Base-by-base conservation (phyloP, 1,140 invertebrate species). In the Oncopeltus fasciatus region DNA sequence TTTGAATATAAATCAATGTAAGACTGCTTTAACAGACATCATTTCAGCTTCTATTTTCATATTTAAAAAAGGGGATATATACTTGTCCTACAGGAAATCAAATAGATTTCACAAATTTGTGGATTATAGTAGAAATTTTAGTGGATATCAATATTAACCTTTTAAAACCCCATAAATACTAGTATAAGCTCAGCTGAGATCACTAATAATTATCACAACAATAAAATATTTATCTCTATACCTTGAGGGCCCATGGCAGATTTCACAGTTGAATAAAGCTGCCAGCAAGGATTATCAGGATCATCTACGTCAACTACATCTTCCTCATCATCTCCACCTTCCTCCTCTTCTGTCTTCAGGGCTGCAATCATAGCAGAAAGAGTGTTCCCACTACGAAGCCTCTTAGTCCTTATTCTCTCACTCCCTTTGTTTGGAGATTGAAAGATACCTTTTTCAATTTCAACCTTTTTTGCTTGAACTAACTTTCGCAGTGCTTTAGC, bases 401-500 rank as follows among this genome's bases (percentile, higher is more conserved):
- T 67, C 63, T 76, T 77, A 63, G 72, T 73, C 77, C 76, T 74
- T 38, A 83, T 81, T 51, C 83, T 72, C 68, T 84, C 83, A 63
- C 74, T 81, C 0, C 74, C 75, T 71, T 80, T 80, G 0, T 74
- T 71, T 0, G 75, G 72, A 8, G 62, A 59, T 27, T 28, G 43
- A 21, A 24, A 63, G 46, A 76, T 76, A 1, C 78, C 76, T 65
- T 83, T 80, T 28, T 86, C 83, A 27, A 87, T 74, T 68, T 88
- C 86, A 64, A 76, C 72, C 65, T 81, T 84, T 60, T 83, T 81
- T 1, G 72, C 72, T 44, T 78, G 74, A 49, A 87, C 81, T 27
- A 86, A 72, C 77, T 91, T 93, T 70, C 90, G 90, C 47, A 97
- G 72, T 14, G 85, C 76, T 72, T 92, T 92, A 0, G 94, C 93